Evolutionary conservation across 2,113 vertebrate genomes (phyloP).

Genomic region (Anguilla rostrata): DNA sequence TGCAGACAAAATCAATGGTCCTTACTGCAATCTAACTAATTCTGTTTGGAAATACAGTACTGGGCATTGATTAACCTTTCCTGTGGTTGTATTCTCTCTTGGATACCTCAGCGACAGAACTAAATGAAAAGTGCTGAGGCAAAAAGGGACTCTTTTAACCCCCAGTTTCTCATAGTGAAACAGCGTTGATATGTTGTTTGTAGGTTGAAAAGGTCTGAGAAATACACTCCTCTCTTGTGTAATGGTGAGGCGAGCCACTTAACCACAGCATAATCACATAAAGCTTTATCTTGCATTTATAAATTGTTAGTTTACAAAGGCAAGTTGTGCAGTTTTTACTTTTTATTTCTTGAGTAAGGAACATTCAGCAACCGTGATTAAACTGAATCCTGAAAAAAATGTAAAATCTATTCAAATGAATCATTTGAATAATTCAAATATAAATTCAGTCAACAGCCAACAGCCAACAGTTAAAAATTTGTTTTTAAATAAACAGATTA

Average conservation of each 20-base stretch:
- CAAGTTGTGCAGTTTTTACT: neutral
- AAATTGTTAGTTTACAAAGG: neutral
- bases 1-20: neutral
- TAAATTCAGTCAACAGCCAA: neutral
- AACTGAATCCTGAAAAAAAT: neutral
- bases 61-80: neutral
- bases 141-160: neutral
- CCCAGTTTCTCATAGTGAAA: no score
- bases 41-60: neutral
- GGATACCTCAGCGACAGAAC: neutral
- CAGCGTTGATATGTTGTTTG: neutral
- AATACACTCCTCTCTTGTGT: neutral
- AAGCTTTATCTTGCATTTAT: neutral
- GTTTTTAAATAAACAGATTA: neutral
- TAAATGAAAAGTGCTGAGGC: neutral
- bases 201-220: neutral
- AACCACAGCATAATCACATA: neutral
- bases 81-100: neutral
- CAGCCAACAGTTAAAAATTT: neutral
- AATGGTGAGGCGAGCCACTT: neutral
- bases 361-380: neutral
- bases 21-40: neutral
- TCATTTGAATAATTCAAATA: neutral
- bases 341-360: neutral
- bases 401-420: no score